Evolutionary conservation across 1,140 invertebrate species (phyloP).

Genomic region (Calliphora vicina): DNA sequence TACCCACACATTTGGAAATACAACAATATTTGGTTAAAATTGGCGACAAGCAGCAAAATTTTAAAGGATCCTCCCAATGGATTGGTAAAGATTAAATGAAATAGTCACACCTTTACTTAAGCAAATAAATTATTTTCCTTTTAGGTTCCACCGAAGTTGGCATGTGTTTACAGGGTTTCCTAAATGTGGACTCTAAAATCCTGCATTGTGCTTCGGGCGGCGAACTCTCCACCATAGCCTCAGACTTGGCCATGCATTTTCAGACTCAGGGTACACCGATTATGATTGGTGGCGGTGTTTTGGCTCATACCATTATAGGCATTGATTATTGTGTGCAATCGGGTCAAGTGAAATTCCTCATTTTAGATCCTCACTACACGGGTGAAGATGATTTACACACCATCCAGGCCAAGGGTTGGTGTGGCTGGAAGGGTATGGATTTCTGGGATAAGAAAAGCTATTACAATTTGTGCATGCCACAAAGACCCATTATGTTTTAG

Average conservation of each 20-base stretch:
- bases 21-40: slow-evolving; percentile 94
- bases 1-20: slow-evolving; percentile 89
- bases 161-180: slow-evolving; percentile 86
- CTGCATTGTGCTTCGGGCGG: slow-evolving; percentile 83
- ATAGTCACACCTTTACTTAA: too few species aligned
- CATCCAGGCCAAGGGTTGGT: slow-evolving; percentile 87
- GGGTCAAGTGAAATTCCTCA: slow-evolving; percentile 85
- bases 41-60: slow-evolving; percentile 88
- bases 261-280: slow-evolving; percentile 92
- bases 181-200: slow-evolving; percentile 83
- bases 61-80: slow-evolving; percentile 93
- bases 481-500: slow-evolving; percentile 66
- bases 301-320: slow-evolving; percentile 98
- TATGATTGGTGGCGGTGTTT: slow-evolving; percentile 98
- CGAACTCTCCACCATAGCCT: slow-evolving; percentile 81
- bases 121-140: background rate
- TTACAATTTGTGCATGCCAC: slow-evolving; percentile 95
- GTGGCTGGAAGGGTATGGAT: slow-evolving; percentile 88
- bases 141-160: slow-evolving; percentile 88
- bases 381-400: slow-evolving; percentile 78
- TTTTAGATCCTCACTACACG: slow-evolving; percentile 98
- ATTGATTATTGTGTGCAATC: slow-evolving; percentile 84
- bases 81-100: slow-evolving; percentile 75
- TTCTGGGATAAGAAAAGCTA: slow-evolving; percentile 94
- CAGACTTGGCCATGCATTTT: slow-evolving; percentile 90